Base-by-base conservation (phyloP, 1,140 invertebrate species). In the Cotesia typhae region DNA sequence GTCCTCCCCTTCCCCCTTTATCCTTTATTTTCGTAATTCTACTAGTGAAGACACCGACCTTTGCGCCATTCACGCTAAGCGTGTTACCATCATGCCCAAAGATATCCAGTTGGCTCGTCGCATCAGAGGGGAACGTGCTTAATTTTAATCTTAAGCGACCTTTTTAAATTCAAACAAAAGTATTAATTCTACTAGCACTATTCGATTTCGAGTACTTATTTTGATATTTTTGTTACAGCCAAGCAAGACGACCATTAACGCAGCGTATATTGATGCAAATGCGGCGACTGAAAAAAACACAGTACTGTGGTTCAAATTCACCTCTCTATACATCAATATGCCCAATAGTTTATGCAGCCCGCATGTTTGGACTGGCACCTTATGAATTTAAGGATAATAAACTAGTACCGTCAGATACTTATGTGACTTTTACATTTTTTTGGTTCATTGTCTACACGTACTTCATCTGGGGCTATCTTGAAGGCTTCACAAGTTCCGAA, bases 301-400 rank as follows among this genome's bases (percentile, higher is more conserved):
- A 61, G 36, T 12, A 47, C 12, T 70, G 47, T 17, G 81, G 83
- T 2, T 72, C 77, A 0, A 76, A 85, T 7, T 80, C 81, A 14
- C 20, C 76, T 0, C 72, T 87, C 36, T 86, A 83, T 35, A 75
- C 76, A n/a, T 75, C 78, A 35, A 69, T 83, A 52, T 80, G 75
- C 17, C 85, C 83, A 0, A 37, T 81, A 4, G 55, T 84, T 51
- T 82, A 79, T 37, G 51, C 79, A 0, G 20, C 80, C 3, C 75
- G 78, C 67, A 0, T 81, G 4, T 81, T 86, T 57, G 85, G 85
- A 14, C 75, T 84, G 2, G 80, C 81, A 12, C 85, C 85, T 12
- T 87, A 85, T 70, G 67, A 76, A 14, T 82, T 82, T 55, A 60
- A 53, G 4, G 76, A 77, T 17, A 75, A 83, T 17, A 63, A 76